Percentiles rank a stretch among this genome's conserved stretches.
Conservation (phyloP, 2,888 invertebrate genomes). For the Parthenolecanium corni region DNA sequence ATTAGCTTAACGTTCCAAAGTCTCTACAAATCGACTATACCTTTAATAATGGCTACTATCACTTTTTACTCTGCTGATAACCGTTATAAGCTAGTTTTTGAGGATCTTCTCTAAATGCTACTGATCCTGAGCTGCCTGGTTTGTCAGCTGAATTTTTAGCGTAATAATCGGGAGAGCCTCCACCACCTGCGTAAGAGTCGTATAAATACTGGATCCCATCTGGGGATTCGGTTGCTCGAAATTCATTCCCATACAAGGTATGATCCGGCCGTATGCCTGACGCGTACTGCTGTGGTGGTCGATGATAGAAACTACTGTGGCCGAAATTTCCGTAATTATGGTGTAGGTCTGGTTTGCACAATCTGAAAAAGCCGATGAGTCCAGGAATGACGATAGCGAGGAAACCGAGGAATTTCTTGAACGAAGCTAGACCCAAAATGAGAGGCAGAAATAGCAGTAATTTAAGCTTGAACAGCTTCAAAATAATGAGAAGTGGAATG, state of each 20-base stretch:
- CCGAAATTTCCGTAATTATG: slow-evolving; percentile 44
- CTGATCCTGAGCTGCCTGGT: slow-evolving; percentile 20
- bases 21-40: no score
- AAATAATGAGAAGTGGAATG: slow-evolving; percentile 65
- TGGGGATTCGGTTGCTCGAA: slow-evolving; percentile 13
- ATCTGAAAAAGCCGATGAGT: slow-evolving; percentile 70
- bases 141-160: slow-evolving; percentile 5
- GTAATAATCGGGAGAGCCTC: slow-evolving; percentile 8
- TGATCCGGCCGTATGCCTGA: slow-evolving; percentile 49
- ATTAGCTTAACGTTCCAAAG: no score
- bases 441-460: slow-evolving; percentile 68
- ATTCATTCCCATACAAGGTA: slow-evolving; percentile 13
- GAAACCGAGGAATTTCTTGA: slow-evolving; percentile 72
- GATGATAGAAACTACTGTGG: slow-evolving; percentile 39
- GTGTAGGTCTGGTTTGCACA: slow-evolving; percentile 44
- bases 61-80: slow-evolving; percentile 22
- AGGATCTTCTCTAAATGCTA: slow-evolving; percentile 32
- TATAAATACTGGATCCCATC: slow-evolving; percentile 30
- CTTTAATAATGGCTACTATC: no score
- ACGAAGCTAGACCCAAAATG: slow-evolving; percentile 69
- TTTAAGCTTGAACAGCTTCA: slow-evolving; percentile 75
- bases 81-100: slow-evolving; percentile 33
- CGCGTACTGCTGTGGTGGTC: slow-evolving; percentile 47
- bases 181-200: slow-evolving; percentile 30
- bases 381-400: slow-evolving; percentile 68